Conservation (phyloP, 2,113 vertebrate species). For the Rhipidura dahli region DNA sequence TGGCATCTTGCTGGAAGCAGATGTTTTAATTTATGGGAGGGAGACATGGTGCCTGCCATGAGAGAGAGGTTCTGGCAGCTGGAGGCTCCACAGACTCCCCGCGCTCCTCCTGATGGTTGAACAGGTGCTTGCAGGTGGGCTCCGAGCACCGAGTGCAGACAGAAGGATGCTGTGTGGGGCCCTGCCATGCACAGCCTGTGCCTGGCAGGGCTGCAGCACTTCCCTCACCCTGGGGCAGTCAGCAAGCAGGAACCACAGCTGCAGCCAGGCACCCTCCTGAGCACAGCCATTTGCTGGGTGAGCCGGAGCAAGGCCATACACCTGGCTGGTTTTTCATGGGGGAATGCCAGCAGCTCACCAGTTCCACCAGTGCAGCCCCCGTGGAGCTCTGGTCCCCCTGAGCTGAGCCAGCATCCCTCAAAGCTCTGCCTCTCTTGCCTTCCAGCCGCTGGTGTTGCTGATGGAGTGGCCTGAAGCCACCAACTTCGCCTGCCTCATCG, state of each 20-base stretch:
- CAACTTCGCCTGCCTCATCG: slow-evolving; percentile 95
- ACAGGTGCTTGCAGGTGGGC: not conserved
- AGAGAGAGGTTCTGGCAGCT: not conserved
- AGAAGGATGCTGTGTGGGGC: not conserved
- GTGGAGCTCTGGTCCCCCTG: not conserved
- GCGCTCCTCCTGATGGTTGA: not conserved
- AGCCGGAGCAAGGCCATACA: not conserved
- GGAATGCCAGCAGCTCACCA: not conserved
- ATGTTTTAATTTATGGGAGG: not conserved
- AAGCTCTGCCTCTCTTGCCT: not conserved
- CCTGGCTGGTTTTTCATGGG: not conserved
- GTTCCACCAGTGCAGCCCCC: not conserved
- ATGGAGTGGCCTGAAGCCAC: slow-evolving; percentile 99
- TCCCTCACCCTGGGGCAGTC: not conserved
- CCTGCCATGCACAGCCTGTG: not conserved
- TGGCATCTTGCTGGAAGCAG: not conserved
- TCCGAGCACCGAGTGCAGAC: not conserved
- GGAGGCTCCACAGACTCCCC: not conserved
- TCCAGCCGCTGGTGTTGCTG: slow-evolving; percentile 90
- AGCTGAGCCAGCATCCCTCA: not conserved
- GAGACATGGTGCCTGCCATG: not conserved
- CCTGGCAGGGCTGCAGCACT: not conserved
- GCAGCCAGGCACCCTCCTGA: accelerated
- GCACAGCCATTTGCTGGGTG: not conserved
- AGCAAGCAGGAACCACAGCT: not conserved